Evolutionary conservation across 2,113 vertebrate genomes (phyloP).

Genomic region (Chloropsis cyanopogon): DNA sequence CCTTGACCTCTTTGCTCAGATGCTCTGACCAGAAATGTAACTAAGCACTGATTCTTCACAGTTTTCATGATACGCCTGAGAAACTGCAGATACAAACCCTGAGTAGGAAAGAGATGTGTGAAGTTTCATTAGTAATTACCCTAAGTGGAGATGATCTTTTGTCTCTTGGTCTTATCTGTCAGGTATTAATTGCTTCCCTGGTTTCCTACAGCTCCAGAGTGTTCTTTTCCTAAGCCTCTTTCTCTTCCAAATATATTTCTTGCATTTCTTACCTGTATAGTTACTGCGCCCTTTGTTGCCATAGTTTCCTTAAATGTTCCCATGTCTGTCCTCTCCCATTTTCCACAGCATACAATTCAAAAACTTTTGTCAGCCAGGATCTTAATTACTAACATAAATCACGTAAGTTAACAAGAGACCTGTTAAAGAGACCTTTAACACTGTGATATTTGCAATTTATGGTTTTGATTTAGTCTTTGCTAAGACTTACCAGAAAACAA

Average conservation of each 20-base stretch:
- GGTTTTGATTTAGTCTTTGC: neutral
- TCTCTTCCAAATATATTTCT: neutral
- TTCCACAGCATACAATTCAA: neutral
- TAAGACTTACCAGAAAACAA: neutral
- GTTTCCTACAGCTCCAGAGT: neutral
- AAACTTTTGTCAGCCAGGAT: neutral
- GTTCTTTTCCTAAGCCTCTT: neutral
- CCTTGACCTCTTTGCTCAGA: neutral
- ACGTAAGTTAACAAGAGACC: neutral
- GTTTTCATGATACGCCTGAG: neutral
- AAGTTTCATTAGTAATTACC: neutral
- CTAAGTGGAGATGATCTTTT: neutral
- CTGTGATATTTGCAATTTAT: neutral
- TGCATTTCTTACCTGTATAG: neutral
- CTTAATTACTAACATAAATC: neutral
- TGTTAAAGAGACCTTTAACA: neutral
- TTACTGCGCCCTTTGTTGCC: conserved; percentile 5
- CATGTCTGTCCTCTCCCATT: neutral
- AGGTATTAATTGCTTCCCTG: neutral
- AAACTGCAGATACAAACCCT: neutral
- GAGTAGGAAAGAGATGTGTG: neutral
- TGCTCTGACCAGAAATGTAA: neutral
- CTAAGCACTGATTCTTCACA: neutral
- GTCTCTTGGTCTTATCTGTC: neutral
- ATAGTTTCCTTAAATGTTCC: conserved; percentile 21